Base-by-base conservation (phyloP, 2,113 vertebrate species). In the Alaudala cheleensis region DNA sequence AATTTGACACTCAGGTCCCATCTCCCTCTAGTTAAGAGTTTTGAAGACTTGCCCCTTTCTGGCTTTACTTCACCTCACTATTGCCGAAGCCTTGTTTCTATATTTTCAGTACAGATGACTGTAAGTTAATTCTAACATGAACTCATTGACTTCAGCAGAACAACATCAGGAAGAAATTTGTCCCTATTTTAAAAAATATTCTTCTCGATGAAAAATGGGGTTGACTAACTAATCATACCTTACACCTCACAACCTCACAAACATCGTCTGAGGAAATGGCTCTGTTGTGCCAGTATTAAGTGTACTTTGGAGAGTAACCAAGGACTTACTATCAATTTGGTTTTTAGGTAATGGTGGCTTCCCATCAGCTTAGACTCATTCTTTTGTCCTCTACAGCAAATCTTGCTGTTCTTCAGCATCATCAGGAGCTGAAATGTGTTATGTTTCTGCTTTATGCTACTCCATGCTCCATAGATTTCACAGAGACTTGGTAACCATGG, bases 301-400 rank as follows among this genome's bases (percentile, higher is more conserved):
- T 78, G 50, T 39, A 49, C 81, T 87, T 77, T 73, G 51, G 67
- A 62, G 62, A 86, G 34, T 60, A 93, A 86, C 81, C 33, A 29
- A 51, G 54, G 33, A 37, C 58, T 92, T 93, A 31, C 26, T 61
- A 50, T 88, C 31, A 62, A 58, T 74, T 83, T 69, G 58, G 9
- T 24, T 82, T 78, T 74, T 70, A 74, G 60, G 39, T 53, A 56
- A 60, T 39, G 44, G 29, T 72, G n/a, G 40, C 25, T 92, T 90
- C 54, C 25, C 28, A 53, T 82, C 71, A 86, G 62, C 28, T 93
- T 76, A 69, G 61, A 29, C 50, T 91, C n/a, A 12, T 45, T 90
- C 54, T 79, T 93, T 91, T 91, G 93, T 72, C 91, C 92, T 97
- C 81, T 94, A 66, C 70, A 65, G 67, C 54, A 92, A 82, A 85